Conservation (phyloP, 2,888 invertebrate genomes). For the Acleris laterana region DNA sequence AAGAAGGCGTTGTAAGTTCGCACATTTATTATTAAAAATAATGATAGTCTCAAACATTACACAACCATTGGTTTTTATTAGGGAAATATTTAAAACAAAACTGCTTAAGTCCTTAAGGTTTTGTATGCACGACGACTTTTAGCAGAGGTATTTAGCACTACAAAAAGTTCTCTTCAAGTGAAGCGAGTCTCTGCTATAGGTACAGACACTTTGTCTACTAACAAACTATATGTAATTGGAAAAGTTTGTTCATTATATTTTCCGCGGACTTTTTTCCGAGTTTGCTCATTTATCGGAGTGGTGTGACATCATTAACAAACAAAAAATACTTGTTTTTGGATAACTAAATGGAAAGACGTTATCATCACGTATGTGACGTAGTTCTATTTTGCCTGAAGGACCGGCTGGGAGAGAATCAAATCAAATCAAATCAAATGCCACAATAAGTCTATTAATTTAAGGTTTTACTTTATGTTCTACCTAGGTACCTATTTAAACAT, state of each 20-base stretch:
- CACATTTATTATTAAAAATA: constrained; percentile 4
- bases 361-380: no score
- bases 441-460: no score
- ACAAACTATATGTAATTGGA: constrained; percentile 77
- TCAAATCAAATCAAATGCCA: no score
- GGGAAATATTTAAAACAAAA: not conserved
- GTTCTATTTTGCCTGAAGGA: no score
- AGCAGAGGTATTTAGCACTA: not conserved
- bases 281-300: constrained; percentile 28
- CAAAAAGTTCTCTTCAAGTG: constrained; percentile 32
- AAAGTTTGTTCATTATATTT: constrained; percentile 81
- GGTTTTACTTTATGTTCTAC: no score
- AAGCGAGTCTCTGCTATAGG: constrained; percentile 46
- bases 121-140: not conserved
- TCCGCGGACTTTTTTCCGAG: constrained; percentile 57
- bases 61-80: no score
- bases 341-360: not conserved
- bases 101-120: not conserved
- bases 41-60: constrained; percentile 1
- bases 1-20: constrained; percentile 17
- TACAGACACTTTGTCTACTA: constrained; percentile 57
- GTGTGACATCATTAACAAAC: constrained; percentile 22
- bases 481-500: no score
- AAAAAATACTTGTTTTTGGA: constrained; percentile 5
- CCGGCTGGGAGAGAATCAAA: no score